Base-by-base conservation (phyloP, 2,797 vertebrate genomes). In the Hypotaenidia philippensis region DNA sequence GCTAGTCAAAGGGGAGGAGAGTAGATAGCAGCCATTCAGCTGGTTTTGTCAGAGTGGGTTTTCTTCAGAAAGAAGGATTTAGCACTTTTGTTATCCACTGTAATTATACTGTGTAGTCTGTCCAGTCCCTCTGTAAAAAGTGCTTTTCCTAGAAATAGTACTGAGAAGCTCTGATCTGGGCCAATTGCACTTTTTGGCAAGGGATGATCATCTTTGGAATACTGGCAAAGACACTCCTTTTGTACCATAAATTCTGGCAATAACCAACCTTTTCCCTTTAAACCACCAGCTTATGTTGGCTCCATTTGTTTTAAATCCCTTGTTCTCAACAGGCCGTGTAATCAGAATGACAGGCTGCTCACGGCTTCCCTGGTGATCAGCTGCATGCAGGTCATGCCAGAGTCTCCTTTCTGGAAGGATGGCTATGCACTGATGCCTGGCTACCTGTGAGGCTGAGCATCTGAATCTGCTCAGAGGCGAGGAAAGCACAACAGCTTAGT, bases 181-280 rank as follows among this genome's bases (percentile, higher is more conserved):
- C 50, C 44, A 49, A 22, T 26, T 31, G 18, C 41, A 27, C 40
- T 50, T 50, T 32, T 81, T 93, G 90, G 81, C 64, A 89, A 34
- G 26, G 32, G 16, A 50, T 41, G 22, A 15, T 25, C 21, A 53
- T 68, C 81, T 96, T 82, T 87, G 83, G 60, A 70, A 90, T 21
- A 18, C 23, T 89, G 83, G 56, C 77, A 92, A 68, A 40, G 6
- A 9, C n/a, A 32, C 7, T 61, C 47, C 19, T 78, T 89, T 89
- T 66, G 78, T 94, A 87, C 64, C 31, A 6, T 60, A 93, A 91
- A 71, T 82, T 84, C 84, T 97, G 90, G 87, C 65, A 80, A 78
- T 63, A 70, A 44, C 41, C 57, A 91, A 85, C 50, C 27, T 83
- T 95, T 87, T 86, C 47, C 93, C 26, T 88, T 87, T 86, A 95